Evolutionary conservation across 2,113 vertebrate species (phyloP).

Genomic region (Odocoileus virginianus): DNA sequence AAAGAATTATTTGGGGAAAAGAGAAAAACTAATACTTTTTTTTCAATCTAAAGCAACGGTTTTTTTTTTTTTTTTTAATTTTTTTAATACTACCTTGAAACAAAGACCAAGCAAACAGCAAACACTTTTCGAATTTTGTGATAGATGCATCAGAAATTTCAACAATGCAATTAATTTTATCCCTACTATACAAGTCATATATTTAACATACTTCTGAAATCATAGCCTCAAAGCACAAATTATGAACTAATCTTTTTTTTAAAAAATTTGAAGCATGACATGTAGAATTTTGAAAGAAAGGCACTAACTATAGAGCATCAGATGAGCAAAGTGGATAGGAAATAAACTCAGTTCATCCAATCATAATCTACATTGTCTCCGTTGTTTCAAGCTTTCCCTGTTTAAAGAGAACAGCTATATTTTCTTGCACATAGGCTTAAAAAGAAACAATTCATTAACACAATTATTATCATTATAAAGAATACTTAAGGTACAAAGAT

Average conservation of each 20-base stretch:
- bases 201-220: background rate
- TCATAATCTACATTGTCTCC: background rate
- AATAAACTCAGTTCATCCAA: background rate
- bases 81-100: background rate
- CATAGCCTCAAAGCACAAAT: background rate
- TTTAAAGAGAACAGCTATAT: background rate
- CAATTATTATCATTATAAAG: background rate
- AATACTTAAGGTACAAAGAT: background rate
- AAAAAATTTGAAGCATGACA: background rate
- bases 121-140: background rate
- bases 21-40: background rate
- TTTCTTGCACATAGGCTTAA: background rate
- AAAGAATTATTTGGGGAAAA: background rate
- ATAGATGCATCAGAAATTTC: background rate
- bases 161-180: background rate
- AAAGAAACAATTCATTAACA: background rate
- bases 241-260: background rate
- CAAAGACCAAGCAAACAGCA: background rate
- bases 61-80: background rate
- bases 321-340: background rate
- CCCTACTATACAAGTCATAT: background rate
- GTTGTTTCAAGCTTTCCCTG: background rate
- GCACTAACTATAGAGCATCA: background rate
- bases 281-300: background rate
- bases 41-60: background rate